Conservation (phyloP, 1,140 invertebrate species). For the Drosophila kohkoa region DNA sequence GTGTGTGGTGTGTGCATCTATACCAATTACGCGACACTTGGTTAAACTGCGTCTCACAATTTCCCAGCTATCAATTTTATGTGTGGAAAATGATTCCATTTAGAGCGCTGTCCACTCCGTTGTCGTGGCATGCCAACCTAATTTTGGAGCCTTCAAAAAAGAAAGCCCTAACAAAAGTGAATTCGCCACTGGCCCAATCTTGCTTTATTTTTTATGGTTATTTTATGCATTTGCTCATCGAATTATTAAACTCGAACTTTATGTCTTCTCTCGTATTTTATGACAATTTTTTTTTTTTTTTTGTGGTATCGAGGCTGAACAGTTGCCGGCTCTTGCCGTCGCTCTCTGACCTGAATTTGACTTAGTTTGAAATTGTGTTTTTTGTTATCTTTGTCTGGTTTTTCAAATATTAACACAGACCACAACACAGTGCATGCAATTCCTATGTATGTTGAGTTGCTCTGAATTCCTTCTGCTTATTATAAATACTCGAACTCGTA, state of each 20-base stretch:
- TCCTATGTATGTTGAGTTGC: conserved; percentile 27
- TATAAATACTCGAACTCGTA: conserved; percentile 25
- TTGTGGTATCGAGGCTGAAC: conserved; percentile 16
- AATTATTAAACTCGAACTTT: conserved; percentile 50
- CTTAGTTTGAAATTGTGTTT: conserved; percentile 5
- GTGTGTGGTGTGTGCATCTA: conserved; percentile 27
- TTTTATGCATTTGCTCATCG: conserved; percentile 70
- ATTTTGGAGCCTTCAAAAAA: neutral
- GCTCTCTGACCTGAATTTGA: conserved; percentile 38
- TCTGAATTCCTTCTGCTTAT: conserved; percentile 39
- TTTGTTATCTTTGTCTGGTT: conserved; percentile 24
- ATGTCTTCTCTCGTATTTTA: conserved; percentile 31
- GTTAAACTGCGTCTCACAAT: conserved; percentile 6
- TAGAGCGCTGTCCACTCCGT: neutral
- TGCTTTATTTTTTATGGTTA: conserved; percentile 51
- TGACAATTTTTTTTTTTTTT: conserved; percentile 49
- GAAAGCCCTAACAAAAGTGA: neutral
- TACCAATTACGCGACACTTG: conserved; percentile 40
- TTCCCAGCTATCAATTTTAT: conserved; percentile 34
- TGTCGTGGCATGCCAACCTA: neutral
- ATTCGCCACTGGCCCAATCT: conserved; percentile 19
- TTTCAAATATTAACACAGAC: conserved; percentile 46
- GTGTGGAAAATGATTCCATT: conserved; percentile 46
- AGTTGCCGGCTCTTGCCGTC: conserved; percentile 11
- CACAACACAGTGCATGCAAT: conserved; percentile 39